phyloP scores from a whole-genome alignment of 2,888 invertebrate genomes.

The Tetragnatha montana region DNA sequence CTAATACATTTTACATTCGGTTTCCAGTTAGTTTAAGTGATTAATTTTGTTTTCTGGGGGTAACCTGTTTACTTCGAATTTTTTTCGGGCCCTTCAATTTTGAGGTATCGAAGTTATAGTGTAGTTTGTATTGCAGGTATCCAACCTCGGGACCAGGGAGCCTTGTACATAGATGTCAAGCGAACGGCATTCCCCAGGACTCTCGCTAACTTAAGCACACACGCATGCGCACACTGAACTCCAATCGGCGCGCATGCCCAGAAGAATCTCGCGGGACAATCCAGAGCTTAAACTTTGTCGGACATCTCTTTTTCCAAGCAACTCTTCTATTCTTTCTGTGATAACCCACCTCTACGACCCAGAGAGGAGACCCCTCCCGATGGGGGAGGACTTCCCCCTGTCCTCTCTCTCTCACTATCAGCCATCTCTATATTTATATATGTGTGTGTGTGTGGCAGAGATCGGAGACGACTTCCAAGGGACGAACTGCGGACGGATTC shows the following conservation, averaged over 20 bases:
- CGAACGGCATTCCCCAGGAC: conserved; percentile 27
- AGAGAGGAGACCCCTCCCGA: conserved; percentile 13
- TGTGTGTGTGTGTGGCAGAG: conserved; percentile 39
- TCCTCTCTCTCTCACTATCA: conserved; percentile 32
- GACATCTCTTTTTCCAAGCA: conserved; percentile 56
- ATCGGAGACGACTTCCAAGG: conserved; percentile 50
- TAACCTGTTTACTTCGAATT: too few species aligned
- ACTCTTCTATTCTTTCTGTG: conserved; percentile 69
- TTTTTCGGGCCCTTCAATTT: too few species aligned
- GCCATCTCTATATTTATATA: conserved; percentile 28
- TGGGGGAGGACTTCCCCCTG: background rate
- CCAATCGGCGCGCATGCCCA: background rate
- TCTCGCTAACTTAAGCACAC: conserved; percentile 36
- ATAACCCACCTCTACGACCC: conserved; percentile 61
- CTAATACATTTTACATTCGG: too few species aligned
- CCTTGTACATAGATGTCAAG: conserved; percentile 43
- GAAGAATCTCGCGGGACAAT: conserved; percentile 57
- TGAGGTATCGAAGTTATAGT: too few species aligned
- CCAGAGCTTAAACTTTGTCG: conserved; percentile 68
- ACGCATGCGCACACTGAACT: conserved; percentile 26
- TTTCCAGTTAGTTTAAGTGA: too few species aligned
- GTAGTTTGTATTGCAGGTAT: too few species aligned
- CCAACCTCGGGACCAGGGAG: conserved; percentile 27
- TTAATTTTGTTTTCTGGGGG: too few species aligned
- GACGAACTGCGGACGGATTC: background rate